Evolutionary conservation across 1,140 invertebrate species (phyloP), one percentile per base, ranked within the genome.

Genomic region (Pararge aegeria): DNA sequence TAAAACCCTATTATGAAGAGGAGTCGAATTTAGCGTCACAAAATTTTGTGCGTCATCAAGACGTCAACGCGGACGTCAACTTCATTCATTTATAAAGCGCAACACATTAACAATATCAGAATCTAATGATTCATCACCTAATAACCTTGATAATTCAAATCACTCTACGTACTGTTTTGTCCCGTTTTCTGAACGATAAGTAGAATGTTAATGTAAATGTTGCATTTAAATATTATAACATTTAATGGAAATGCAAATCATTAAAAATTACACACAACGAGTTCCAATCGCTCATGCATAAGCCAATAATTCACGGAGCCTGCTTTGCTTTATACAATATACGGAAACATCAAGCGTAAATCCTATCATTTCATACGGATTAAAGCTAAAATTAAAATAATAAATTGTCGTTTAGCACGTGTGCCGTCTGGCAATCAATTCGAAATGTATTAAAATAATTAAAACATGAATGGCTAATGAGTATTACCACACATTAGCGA

Each of bases 301-400:
- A 42, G 40, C 38, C 52, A 55, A 55, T 44, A 27, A 55, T 29
- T 55, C 37, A 55, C 21, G 15, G 37, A 51, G 37, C n/a, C n/a
- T n/a, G 34, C 51, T 16, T 5, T n/a, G 10, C 0, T 4, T 10
- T 7, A 9, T 1, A 4, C 16, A 30, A 18, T 51, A 34, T 30
- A 16, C 16, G 30, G 34, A 34, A 34, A 34, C 29, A 51, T 10
- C 19, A 4, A 34, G 7, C 18, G 27, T 15, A 37, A 51, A 51
- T 34, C 29, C 16, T 16, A 15, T 27, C 29, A 51, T 51, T 34
- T 51, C 27, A 51, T 19, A 34, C 15, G 10, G 7, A 18, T 16
- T 24, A 29, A 27, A 51, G 30, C 15, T 18, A 13, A 34, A 51
- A 34, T 27, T 20, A 34, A 51, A 51, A 34, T 51, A 51, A 18